Percentiles rank a stretch among this genome's conserved stretches.
These are phyloP conservation scores for Pseudochirops cupreus DNA, from an alignment of 2,797 vertebrate species.

Conservation along the genomic window DNA sequence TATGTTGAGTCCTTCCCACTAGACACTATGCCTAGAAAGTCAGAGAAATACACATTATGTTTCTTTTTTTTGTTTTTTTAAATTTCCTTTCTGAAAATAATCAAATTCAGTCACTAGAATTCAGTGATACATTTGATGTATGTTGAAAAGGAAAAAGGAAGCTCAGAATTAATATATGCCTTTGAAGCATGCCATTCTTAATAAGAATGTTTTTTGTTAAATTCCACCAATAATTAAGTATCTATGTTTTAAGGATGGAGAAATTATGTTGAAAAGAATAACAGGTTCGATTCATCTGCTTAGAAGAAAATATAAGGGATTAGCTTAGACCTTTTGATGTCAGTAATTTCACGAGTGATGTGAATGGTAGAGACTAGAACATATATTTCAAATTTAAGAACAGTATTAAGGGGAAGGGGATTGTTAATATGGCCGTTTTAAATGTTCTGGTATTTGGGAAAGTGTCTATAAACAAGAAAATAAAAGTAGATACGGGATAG, in stretches of 20 bases:
- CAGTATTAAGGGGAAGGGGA: neutral
- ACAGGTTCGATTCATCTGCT: neutral
- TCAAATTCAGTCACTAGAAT: neutral
- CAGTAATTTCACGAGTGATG: neutral
- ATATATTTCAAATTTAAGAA: neutral
- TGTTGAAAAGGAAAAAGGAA: neutral
- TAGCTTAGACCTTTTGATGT: neutral
- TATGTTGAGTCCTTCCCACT: neutral
- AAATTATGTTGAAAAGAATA: neutral
- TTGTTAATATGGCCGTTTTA: neutral
- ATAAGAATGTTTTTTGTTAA: neutral
- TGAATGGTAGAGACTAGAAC: neutral
- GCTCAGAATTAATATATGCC: neutral
- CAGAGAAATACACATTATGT: neutral
- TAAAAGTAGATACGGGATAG: neutral
- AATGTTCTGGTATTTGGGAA: neutral
- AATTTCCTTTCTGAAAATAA: neutral
- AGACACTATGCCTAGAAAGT: neutral
- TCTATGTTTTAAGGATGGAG: neutral
- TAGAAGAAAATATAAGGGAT: neutral
- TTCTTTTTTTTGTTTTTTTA: neutral
- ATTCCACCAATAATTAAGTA: neutral
- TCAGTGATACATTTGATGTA: neutral
- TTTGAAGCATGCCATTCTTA: neutral
- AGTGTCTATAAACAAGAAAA: neutral